phyloP scores from a whole-genome alignment of 2,888 invertebrate species.

The Melangyna quadrimaculata region DNA sequence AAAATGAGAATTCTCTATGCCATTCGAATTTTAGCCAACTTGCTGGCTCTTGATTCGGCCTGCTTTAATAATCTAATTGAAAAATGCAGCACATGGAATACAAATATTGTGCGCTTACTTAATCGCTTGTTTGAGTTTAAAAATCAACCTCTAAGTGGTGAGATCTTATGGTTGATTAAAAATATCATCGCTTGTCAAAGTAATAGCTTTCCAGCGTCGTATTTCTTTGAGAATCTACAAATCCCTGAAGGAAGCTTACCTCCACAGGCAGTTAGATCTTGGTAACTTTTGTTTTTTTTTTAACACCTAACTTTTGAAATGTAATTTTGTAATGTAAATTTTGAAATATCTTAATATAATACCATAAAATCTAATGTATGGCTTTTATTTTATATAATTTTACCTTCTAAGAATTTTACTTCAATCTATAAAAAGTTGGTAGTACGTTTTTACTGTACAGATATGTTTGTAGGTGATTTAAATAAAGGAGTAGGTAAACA shows the following conservation, averaged over 20 bases:
- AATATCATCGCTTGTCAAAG: slow-evolving; percentile 69
- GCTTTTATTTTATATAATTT: no score
- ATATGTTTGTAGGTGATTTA: no score
- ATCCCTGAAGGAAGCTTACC: slow-evolving; percentile 36
- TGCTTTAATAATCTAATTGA: slow-evolving; percentile 60
- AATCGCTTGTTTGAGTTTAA: slow-evolving; percentile 75
- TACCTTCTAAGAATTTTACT: no score
- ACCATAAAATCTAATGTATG: neutral
- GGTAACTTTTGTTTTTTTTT: neutral
- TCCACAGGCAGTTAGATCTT: neutral
- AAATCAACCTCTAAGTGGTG: slow-evolving; percentile 67
- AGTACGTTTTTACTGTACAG: no score
- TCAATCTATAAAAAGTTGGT: no score
- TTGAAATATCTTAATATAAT: neutral
- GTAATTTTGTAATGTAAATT: slow-evolving; percentile 56
- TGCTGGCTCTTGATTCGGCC: slow-evolving; percentile 70
- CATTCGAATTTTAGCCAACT: slow-evolving; percentile 75
- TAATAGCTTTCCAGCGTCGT: slow-evolving; percentile 33
- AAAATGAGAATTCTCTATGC: slow-evolving; percentile 74
- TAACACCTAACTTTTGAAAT: neutral
- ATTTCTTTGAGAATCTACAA: slow-evolving; percentile 46
- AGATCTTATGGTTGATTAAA: slow-evolving; percentile 75
- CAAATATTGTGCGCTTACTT: slow-evolving; percentile 71
- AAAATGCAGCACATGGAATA: slow-evolving; percentile 69
- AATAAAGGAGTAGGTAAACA: no score